These are phyloP conservation scores for Siniperca scherzeri DNA, from an alignment of 2,797 vertebrate genomes.

Conservation along the genomic window DNA sequence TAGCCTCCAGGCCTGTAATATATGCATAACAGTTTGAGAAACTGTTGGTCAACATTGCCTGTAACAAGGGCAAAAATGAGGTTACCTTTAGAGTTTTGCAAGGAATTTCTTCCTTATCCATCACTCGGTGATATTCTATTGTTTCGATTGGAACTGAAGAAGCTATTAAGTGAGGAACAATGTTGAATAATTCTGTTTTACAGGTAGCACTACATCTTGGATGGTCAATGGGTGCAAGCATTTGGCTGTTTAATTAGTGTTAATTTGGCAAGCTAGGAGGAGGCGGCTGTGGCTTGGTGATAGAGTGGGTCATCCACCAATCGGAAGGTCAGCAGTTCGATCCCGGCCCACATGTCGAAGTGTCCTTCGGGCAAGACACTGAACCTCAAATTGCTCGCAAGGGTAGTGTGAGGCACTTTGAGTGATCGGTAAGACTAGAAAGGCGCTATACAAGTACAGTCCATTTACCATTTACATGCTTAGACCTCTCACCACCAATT, in stretches of 20 bases:
- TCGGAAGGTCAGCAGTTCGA: too few relatives aligned
- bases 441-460: too few relatives aligned
- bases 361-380: too few relatives aligned
- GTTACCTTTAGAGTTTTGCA: neutral
- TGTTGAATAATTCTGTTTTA: slow-evolving; percentile 12
- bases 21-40: slow-evolving; percentile 3
- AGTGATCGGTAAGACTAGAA: too few relatives aligned
- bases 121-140: neutral
- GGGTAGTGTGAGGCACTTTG: neutral
- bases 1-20: neutral
- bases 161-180: neutral
- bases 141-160: neutral
- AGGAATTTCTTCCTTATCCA: neutral
- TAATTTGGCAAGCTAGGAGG: neutral
- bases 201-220: neutral
- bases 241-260: neutral
- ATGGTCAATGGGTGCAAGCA: neutral
- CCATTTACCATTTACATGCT: neutral
- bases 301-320: too few relatives aligned
- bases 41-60: slow-evolving; percentile 7
- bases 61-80: neutral
- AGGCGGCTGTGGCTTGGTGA: too few relatives aligned
- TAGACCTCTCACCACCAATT: neutral
- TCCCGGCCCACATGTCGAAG: too few relatives aligned
- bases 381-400: too few relatives aligned